A percentile compares a stretch with the other conserved stretches of the same genome.
Conservation (phyloP, 2,888 invertebrate species). For the Chloromyia formosa region DNA sequence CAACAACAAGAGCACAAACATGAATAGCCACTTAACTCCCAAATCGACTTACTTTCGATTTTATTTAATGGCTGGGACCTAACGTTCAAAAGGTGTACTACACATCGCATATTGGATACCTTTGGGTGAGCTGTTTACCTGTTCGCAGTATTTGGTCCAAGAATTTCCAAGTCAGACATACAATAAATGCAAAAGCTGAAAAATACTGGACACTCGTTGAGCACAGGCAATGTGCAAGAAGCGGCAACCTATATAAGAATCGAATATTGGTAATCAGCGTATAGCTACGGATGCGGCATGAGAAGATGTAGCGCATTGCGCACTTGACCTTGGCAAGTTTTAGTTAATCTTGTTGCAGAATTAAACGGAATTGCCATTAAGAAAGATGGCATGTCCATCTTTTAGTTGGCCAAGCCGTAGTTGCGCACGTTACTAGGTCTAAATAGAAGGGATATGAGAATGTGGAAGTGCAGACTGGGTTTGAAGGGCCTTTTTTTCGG, state of each 20-base stretch:
- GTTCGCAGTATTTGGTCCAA: not conserved
- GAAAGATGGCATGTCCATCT: conserved; percentile 8
- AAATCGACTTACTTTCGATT: conserved; percentile 42
- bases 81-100: conserved; percentile 8
- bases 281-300: not conserved
- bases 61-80: conserved; percentile 29
- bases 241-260: not conserved
- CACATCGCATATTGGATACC: not conserved
- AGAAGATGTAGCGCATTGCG: not conserved
- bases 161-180: not conserved
- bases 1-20: conserved; percentile 30
- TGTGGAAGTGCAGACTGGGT: not conserved
- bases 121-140: conserved; percentile 1
- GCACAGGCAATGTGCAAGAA: not conserved
- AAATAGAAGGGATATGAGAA: too few relatives aligned
- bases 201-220: not conserved
- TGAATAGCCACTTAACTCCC: conserved; percentile 34
- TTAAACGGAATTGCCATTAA: not conserved
- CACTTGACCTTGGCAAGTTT: conserved; percentile 30
- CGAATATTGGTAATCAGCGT: too few relatives aligned
- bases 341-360: not conserved
- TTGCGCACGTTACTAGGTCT: too few relatives aligned
- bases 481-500: not conserved
- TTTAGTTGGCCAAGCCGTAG: not conserved
- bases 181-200: not conserved